A percentile compares a stretch with the other conserved stretches of the same genome.
phyloP scores from a whole-genome alignment of 2,797 vertebrate genomes.

The Discoglossus pictus region DNA sequence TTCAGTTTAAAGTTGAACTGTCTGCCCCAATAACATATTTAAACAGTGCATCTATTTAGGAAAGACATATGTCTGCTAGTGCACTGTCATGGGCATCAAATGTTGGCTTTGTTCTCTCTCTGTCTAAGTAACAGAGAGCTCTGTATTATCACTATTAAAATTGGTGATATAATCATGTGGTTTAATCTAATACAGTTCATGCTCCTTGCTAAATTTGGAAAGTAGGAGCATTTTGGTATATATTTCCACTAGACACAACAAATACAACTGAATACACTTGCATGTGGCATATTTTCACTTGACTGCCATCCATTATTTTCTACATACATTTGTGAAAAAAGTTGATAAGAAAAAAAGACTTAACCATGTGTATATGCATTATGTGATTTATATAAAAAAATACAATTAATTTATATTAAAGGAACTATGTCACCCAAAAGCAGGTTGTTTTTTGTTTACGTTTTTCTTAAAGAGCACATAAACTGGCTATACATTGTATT shows the following conservation, averaged over 20 bases:
- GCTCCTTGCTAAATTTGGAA: conserved; percentile 55
- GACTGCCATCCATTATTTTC: too few species aligned
- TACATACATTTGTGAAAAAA: too few species aligned
- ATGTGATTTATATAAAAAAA: too few species aligned
- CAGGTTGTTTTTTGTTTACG: too few species aligned
- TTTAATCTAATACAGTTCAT: conserved; percentile 52
- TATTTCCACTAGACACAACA: conserved; percentile 30
- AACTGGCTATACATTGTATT: too few species aligned
- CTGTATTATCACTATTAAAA: conserved; percentile 63
- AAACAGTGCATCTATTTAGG: conserved; percentile 80
- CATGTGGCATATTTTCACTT: too few species aligned
- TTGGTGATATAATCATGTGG: conserved; percentile 52
- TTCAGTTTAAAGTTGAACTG: conserved; percentile 73
- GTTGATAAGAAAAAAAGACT: too few species aligned
- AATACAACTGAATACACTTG: too few species aligned
- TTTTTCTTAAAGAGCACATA: too few species aligned
- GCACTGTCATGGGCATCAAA: conserved; percentile 73
- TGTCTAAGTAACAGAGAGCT: conserved; percentile 72
- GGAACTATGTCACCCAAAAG: too few species aligned
- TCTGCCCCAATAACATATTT: conserved; percentile 68
- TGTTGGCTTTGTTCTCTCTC: conserved; percentile 78
- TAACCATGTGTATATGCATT: too few species aligned
- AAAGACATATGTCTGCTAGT: conserved; percentile 67
- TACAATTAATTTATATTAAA: too few species aligned
- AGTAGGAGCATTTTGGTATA: not conserved